Evolutionary conservation across 2,113 vertebrate species (phyloP).

Genomic region (Orthonyx spaldingii): DNA sequence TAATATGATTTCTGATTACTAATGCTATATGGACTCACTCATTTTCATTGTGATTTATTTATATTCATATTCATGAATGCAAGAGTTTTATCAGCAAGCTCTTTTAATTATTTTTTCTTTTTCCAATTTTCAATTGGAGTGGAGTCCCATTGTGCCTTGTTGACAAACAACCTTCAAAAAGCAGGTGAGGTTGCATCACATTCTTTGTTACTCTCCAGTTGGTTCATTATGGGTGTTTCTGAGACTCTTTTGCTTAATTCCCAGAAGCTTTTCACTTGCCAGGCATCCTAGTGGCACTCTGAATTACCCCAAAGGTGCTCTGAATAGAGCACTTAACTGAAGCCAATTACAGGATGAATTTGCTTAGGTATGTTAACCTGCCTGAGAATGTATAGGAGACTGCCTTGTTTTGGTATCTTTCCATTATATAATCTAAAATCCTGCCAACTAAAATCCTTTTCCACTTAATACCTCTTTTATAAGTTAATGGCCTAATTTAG

Average conservation of each 20-base stretch:
- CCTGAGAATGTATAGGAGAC: not conserved
- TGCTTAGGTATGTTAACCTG: slow-evolving; percentile 10
- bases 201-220: not conserved
- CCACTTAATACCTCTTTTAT: not conserved
- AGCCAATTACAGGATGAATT: slow-evolving; percentile 26
- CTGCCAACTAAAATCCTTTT: not conserved
- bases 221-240: not conserved
- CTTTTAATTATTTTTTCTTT: not conserved
- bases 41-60: not conserved
- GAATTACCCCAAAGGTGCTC: not conserved
- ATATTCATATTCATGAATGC: not conserved
- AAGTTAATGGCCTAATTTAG: not conserved
- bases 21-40: not conserved
- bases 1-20: not conserved
- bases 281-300: not conserved
- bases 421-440: not conserved
- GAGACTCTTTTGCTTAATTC: slow-evolving; percentile 3
- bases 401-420: not conserved
- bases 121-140: not conserved
- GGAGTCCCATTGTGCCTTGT: not conserved
- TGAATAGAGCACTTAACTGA: slow-evolving; percentile 17
- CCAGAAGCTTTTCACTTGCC: not conserved
- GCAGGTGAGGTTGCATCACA: not conserved
- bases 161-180: not conserved
- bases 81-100: not conserved